These are phyloP conservation scores for Menidia beryllina DNA, from an alignment of 2,113 vertebrate species.

Conservation along the genomic window DNA sequence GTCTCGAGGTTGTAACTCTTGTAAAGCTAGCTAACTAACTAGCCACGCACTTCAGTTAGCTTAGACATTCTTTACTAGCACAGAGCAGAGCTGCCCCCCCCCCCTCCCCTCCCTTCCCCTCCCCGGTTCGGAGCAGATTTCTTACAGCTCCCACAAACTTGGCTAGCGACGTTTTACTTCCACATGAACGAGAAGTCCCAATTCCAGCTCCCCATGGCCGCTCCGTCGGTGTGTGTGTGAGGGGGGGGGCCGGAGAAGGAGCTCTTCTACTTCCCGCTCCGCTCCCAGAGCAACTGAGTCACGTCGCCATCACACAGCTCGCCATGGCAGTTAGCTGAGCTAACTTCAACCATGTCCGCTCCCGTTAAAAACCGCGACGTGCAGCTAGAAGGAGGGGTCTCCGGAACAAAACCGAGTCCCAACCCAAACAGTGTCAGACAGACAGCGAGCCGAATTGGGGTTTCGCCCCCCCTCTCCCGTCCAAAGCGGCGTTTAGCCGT, in stretches of 20 bases:
- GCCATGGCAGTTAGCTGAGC: constrained; percentile 80
- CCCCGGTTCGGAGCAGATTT: constrained; percentile 53
- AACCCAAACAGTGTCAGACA: neutral
- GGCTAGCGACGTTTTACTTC: constrained; percentile 1
- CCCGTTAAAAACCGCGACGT: neutral
- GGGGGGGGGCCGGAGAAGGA: constrained; percentile 5
- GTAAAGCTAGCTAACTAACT: constrained; percentile 56
- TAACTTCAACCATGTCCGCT: constrained; percentile 51
- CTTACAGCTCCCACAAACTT: constrained; percentile 22
- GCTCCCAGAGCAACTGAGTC: constrained; percentile 84
- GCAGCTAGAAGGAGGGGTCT: neutral
- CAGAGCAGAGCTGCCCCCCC: constrained; percentile 27
- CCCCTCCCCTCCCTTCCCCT: constrained; percentile 35
- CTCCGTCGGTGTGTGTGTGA: neutral
- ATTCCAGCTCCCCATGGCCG: neutral
- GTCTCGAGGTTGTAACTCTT: neutral
- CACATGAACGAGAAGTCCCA: neutral
- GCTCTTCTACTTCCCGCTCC: constrained; percentile 77
- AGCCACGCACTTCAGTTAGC: constrained; percentile 70
- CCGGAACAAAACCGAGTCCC: neutral
- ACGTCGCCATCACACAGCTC: constrained; percentile 94
- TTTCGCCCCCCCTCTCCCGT: constrained; percentile 21
- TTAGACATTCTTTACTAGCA: constrained; percentile 66
- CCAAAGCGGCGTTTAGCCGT: constrained; percentile 68
- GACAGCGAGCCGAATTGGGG: neutral